Evolutionary conservation across 2,888 invertebrate genomes (phyloP), one percentile per base, ranked within the genome.

Genomic region (Clivina fossor): DNA sequence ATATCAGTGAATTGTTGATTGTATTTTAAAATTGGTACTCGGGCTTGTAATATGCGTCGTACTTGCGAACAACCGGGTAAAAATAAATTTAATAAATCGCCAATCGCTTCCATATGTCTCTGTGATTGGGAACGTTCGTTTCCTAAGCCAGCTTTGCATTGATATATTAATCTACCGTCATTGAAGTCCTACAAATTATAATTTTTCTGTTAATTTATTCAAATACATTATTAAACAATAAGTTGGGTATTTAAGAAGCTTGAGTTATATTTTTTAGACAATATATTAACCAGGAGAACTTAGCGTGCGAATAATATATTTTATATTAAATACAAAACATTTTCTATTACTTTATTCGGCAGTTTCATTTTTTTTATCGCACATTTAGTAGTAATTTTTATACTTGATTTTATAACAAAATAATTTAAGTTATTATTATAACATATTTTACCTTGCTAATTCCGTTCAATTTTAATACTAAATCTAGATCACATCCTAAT

Each of bases 21-120:
- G 68, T 86, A 94, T 73, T 93, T 93, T 49, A 95, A 82, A 61
- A 96, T 95, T 4, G 95, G 95, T 37, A 95, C 90, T 28, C 91
- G 76, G 0, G 95, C 95, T 66, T 88, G 83, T 26, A 93, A 76
- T 63, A 95, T 90, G 60, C 85, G 79, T 58, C 81, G 74, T 13
- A 91, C 83, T 62, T 86, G 80, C 1, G 75, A 70, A 57, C 86
- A 83, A 9, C 91, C 91, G 0, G 92, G 88, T 48, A 88, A 71
- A 66, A 91, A 84, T 48, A 83, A 71, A 66, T 87, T 84, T 62
- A 94, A 72, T 58, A 88, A 70, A 65, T 85, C 86, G 0, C 84
- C 86, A 55, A 92, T 75, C 41, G 81, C 72, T 72, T 87, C 86
- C 81, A 94, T 81, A 65, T 87, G 84, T 15, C 84, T 74, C 71